Evolutionary conservation across 2,888 invertebrate genomes (phyloP).

Genomic region (Harpalus rufipes): DNA sequence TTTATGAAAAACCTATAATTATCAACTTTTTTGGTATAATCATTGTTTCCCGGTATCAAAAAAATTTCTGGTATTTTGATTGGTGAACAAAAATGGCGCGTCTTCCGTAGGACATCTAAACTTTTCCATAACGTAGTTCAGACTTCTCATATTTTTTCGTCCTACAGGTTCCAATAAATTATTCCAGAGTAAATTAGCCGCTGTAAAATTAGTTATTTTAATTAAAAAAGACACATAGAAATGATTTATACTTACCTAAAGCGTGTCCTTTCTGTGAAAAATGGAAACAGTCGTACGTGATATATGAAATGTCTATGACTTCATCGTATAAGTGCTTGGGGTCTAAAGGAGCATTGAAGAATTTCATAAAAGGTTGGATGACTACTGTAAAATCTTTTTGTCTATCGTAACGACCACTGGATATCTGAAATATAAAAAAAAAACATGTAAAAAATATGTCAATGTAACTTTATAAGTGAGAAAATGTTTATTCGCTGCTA

Average conservation of each 20-base stretch:
- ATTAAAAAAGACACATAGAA: slow-evolving; percentile 10
- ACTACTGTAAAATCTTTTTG: slow-evolving; percentile 86
- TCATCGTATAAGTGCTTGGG: slow-evolving; percentile 75
- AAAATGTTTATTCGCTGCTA: too few relatives aligned
- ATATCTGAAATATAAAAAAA: slow-evolving; percentile 76
- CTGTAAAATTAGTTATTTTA: slow-evolving; percentile 75
- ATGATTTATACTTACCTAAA: slow-evolving; percentile 78
- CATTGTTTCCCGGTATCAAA: slow-evolving; percentile 77
- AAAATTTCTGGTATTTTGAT: slow-evolving; percentile 78
- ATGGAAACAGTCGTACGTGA: slow-evolving; percentile 88
- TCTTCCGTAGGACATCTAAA: slow-evolving; percentile 81
- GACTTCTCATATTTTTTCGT: slow-evolving; percentile 80
- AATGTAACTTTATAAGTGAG: too few relatives aligned
- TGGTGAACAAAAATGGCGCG: slow-evolving; percentile 84
- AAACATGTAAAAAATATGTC: too few relatives aligned
- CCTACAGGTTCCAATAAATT: slow-evolving; percentile 86
- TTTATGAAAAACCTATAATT: slow-evolving; percentile 38
- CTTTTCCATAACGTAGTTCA: slow-evolving; percentile 81
- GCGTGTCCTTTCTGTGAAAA: slow-evolving; percentile 90
- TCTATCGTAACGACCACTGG: slow-evolving; percentile 83
- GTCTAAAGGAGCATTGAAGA: slow-evolving; percentile 83
- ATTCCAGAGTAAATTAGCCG: slow-evolving; percentile 86
- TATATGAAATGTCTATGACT: slow-evolving; percentile 84
- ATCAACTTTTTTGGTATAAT: slow-evolving; percentile 26
- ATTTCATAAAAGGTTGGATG: slow-evolving; percentile 85